Base-by-base conservation (phyloP, 2,797 vertebrate genomes). In the Alectoris magna region DNA sequence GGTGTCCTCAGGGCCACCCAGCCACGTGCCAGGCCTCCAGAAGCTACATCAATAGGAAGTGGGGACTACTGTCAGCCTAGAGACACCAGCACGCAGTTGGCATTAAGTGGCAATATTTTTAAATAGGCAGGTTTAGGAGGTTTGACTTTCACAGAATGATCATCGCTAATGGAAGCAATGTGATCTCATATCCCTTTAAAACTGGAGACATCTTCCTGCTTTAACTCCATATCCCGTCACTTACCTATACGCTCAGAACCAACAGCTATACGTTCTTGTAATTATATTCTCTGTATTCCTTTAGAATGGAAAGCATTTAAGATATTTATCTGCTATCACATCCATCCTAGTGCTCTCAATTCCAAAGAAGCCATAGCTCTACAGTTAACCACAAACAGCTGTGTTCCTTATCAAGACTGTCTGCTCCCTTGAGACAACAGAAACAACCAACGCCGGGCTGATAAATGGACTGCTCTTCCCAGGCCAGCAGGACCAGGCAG, bases 381-480 rank as follows among this genome's bases (percentile, higher is more conserved):
- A 87, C 56, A 80, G 34, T 6, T 10, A 14, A 82, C 19, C 46
- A 10, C 67, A 58, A 90, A 71, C 26, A 58, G 46, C 18, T 2
- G 5, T 27, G 70, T 55, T 66, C 83, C 81, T 94, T 70, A 85
- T 53, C 5, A 3, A 90, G 90, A 93, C 34, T 22, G 2, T 4
- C 26, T 55, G 31, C 60, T 41, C 72, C 91, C 69, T 22, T 14
- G 72, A 93, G 72, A 80, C 58, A 76, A 90, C 43, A 48, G 64
- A 64, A 78, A 87, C 44, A 63, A 83, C 21, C 4, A 18, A 38
- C 69, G 59, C 21, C 1, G 44, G 43, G 70, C 76, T 59, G 76
- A 90, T 22, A 94, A 95, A 93, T 74, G 56, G 49, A 91, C 82
- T 26, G 85, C 36, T 76, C 34, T 51, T 24, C 70, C 71, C 19